These are phyloP conservation scores for Hirtodrosophila duncani DNA, from an alignment of 2,888 invertebrate species.

Conservation along the genomic window DNA sequence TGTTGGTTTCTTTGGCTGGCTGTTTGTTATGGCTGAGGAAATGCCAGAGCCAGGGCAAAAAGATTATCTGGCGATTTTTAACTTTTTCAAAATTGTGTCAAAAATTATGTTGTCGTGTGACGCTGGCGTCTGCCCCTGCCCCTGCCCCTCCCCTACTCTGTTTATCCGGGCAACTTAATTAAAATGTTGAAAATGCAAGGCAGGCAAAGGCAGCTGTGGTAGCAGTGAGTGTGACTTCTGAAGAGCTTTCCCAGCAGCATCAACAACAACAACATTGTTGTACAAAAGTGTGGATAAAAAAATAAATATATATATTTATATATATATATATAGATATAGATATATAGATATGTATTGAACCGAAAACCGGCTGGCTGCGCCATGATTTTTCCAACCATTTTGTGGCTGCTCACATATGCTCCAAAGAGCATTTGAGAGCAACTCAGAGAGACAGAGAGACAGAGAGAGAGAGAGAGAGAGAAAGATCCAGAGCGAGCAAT, in stretches of 20 bases:
- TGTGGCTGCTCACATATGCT: conserved; percentile 45
- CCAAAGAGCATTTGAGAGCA: no score
- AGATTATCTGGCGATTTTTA: conserved; percentile 55
- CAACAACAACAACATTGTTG: no score
- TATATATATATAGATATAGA: no score
- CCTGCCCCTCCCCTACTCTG: conserved; percentile 24
- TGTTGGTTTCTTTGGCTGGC: conserved; percentile 35
- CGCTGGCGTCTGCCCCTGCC: conserved; percentile 29
- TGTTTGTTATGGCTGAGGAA: conserved; percentile 51
- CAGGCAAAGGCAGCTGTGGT: no score
- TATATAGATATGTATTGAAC: conserved; percentile 1
- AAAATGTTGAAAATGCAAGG: conserved; percentile 44
- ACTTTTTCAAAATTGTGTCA: conserved; percentile 62
- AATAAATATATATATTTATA: no score
- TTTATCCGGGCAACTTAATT: conserved; percentile 56
- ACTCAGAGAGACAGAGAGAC: not conserved
- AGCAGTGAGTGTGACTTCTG: no score
- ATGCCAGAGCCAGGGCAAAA: conserved; percentile 1
- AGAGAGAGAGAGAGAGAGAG: not conserved
- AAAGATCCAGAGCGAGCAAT: conserved; percentile 13
- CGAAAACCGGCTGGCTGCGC: conserved; percentile 50
- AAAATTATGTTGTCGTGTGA: conserved; percentile 63
- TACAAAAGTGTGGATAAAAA: no score
- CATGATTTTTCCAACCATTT: conserved; percentile 67
- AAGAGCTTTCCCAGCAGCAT: no score